These are phyloP conservation scores for Aulostomus chinensis DNA, from an alignment of 2,797 vertebrate genomes.

Conservation along the genomic window DNA sequence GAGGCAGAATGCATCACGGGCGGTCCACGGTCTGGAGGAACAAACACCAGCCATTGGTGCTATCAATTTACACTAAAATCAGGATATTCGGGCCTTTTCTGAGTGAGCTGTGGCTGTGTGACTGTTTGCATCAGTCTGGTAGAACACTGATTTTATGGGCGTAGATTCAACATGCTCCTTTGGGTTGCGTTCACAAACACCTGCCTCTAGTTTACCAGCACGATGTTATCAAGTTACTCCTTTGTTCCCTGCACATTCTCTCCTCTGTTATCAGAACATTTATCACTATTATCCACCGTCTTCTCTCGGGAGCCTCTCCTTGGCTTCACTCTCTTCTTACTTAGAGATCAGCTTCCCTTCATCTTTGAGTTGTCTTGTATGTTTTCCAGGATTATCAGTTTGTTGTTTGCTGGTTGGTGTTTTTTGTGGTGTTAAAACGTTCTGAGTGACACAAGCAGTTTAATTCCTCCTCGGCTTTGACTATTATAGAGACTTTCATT, in stretches of 20 bases:
- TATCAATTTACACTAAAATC: no score
- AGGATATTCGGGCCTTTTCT: no score
- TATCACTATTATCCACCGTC: conserved; percentile 17
- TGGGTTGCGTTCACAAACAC: conserved; percentile 1
- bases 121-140: no score
- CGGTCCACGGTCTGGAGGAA: no score
- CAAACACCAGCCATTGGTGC: no score
- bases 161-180: no score
- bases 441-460: background rate
- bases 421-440: background rate
- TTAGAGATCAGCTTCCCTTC: background rate
- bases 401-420: no score
- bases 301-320: conserved; percentile 1
- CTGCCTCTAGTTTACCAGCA: conserved; percentile 14
- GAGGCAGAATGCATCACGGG: no score
- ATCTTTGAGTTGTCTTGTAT: background rate
- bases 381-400: no score
- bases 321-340: conserved; percentile 29
- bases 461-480: background rate
- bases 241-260: conserved; percentile 36
- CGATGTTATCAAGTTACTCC: conserved; percentile 44
- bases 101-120: no score
- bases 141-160: no score
- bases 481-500: no score
- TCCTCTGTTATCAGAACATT: conserved; percentile 26